Base-by-base conservation (phyloP, 1,140 invertebrate genomes). In the Danaus melanippus region DNA sequence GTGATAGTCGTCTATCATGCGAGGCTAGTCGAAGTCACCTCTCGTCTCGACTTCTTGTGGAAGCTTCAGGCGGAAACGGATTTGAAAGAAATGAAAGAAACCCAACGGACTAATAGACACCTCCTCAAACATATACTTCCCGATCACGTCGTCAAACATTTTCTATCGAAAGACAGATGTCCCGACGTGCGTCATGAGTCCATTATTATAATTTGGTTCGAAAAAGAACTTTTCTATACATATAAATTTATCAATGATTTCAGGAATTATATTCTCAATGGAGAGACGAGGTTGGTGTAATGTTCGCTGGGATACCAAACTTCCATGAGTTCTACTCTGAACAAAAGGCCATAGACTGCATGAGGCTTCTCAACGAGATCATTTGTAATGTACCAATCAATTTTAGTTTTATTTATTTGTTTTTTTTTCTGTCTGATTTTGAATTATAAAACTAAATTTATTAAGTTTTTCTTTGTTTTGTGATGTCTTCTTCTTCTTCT, bases 241-340 rank as follows among this genome's bases (percentile, higher is more conserved):
- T 46, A 46, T 12, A 46, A 53, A 41, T 47, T 9, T 9, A 42
- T 12, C 58, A 41, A 50, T 65, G 52, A 71, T 86, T 84, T 12
- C 72, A 98, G 96, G 97, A 98, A 85, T 87, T 99, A 15, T 99
- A 98, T 82, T 97, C 97, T 10, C 95, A 98, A 74, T 94, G 94
- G 62, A 93, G 97, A 50, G 92, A 95, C 60, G 93, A 95, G 79
- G 97, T 98, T 32, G 97, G 96, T 1, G 97, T 99, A 0, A 94
- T 99, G 91, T 99, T 99, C 84, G 98, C 97, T 8, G 97, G 96
- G 43, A 98, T 99, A 60, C 96, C 98, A 2, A 99, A 99, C 88
- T 99, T 99, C 82, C 97, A 97, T 41, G 96, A 98, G 78, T 99
- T 99, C 84, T 99, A 99, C 89, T 98, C 96, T 1, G 97, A 99